phyloP scores from a whole-genome alignment of 30 jellyfish, hydroid and myxozoan species.

The Hydra vulgaris region DNA sequence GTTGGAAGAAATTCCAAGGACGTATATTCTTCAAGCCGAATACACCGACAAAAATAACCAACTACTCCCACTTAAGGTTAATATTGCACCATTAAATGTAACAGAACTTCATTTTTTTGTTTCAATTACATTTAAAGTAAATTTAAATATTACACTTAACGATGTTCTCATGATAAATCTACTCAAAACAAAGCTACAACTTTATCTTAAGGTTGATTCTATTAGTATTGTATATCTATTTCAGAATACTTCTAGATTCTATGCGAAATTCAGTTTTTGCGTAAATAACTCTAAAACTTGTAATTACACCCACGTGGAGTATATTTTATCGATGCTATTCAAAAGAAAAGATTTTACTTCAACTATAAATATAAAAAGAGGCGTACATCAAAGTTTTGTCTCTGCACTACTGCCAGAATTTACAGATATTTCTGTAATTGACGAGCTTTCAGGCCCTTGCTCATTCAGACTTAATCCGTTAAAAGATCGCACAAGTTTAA shows the following conservation, averaged over 20 bases:
- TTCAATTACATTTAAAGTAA: conserved; percentile 10
- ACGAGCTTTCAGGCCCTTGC: conserved; percentile 32
- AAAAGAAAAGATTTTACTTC: not conserved
- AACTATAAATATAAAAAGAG: not conserved
- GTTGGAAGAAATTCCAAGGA: not conserved
- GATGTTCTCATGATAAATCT: not conserved
- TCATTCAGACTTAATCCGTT: not conserved
- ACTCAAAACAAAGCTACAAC: not conserved
- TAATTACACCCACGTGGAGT: conserved; percentile 1
- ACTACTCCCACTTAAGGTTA: not conserved
- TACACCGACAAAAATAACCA: not conserved
- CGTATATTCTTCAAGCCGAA: conserved; percentile 8
- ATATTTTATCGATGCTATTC: conserved; percentile 6
- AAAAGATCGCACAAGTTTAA: not conserved
- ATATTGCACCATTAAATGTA: not conserved
- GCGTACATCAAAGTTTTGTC: not conserved
- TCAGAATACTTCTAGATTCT: not conserved
- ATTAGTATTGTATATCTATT: not conserved
- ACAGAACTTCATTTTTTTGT: not conserved
- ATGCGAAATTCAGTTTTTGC: conserved; percentile 12
- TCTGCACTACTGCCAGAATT: conserved; percentile 20
- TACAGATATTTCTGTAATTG: conserved; percentile 19
- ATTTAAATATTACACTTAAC: conserved; percentile 1
- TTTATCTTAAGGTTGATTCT: not conserved
- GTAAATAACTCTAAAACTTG: conserved; percentile 16